phyloP scores from a whole-genome alignment of 1,140 invertebrate genomes.

The Tetramorium alpestre region DNA sequence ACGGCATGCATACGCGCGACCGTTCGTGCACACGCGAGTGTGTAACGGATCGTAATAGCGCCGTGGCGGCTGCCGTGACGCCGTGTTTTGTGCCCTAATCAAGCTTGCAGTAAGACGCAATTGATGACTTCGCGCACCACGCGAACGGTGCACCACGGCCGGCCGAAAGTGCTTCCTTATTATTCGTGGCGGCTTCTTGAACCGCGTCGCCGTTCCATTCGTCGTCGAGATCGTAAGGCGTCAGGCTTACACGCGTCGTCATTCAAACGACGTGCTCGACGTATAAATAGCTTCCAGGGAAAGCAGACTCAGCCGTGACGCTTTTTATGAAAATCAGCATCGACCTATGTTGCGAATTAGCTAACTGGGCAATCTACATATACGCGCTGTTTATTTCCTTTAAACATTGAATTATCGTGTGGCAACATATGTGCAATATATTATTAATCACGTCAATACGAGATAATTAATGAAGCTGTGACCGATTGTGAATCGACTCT shows the following conservation, averaged over 20 bases:
- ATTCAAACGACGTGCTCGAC: not conserved
- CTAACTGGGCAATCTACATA: not conserved
- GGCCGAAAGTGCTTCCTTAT: conserved; percentile 30
- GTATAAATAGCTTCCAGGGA: not conserved
- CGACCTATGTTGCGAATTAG: not conserved
- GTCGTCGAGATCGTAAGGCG: conserved; percentile 14
- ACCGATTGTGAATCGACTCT: not conserved
- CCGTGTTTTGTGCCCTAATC: conserved; percentile 53
- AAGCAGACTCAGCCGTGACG: not conserved
- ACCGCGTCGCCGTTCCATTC: not conserved
- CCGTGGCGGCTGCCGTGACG: conserved; percentile 50
- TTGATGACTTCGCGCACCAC: conserved; percentile 47
- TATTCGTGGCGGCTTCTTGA: conserved; percentile 20
- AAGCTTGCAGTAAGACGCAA: conserved; percentile 43
- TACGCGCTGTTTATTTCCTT: not conserved
- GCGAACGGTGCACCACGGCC: not conserved
- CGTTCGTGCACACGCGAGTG: conserved; percentile 53
- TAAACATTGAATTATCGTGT: not conserved
- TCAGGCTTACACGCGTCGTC: not conserved
- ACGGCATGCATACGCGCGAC: conserved; percentile 32
- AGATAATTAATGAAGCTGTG: not conserved
- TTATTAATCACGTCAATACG: conserved; percentile 1
- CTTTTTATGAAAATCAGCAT: not conserved
- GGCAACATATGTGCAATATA: not conserved
- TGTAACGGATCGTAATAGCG: conserved; percentile 52